A percentile compares a stretch with the other conserved stretches of the same genome.
These are phyloP conservation scores for Sebastes fasciatus DNA, from an alignment of 2,113 vertebrate species.

Conservation along the genomic window DNA sequence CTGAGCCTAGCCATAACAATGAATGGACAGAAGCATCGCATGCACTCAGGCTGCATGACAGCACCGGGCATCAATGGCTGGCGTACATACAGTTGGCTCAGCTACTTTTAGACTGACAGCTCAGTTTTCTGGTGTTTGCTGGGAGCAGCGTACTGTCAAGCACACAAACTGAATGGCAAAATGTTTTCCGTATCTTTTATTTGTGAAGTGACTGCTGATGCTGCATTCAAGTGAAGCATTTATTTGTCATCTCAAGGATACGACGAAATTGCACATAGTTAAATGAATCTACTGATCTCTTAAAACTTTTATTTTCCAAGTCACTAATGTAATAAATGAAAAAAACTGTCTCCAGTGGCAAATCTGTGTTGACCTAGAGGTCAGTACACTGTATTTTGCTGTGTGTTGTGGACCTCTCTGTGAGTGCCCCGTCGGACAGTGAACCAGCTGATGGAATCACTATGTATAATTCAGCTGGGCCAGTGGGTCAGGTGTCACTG, in stretches of 20 bases:
- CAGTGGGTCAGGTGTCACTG: constrained; percentile 71
- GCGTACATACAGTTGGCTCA: constrained; percentile 68
- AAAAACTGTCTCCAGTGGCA: not conserved
- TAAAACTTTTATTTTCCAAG: not conserved
- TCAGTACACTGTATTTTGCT: constrained; percentile 37
- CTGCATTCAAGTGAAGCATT: not conserved
- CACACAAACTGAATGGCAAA: not conserved
- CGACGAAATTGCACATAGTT: not conserved
- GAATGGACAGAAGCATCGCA: constrained; percentile 68
- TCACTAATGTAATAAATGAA: not conserved
- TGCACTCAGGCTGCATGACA: constrained; percentile 30
- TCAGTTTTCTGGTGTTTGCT: constrained; percentile 69
- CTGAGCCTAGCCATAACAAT: constrained; percentile 81
- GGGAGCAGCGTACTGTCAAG: not conserved
- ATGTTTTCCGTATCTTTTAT: not conserved
- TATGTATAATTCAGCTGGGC: constrained; percentile 79
- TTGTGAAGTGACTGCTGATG: not conserved
- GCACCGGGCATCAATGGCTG: constrained; percentile 59
- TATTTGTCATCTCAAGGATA: not conserved
- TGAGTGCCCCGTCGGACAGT: constrained; percentile 36
- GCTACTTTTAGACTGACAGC: constrained; percentile 65
- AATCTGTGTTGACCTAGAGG: constrained; percentile 25
- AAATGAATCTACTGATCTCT: not conserved
- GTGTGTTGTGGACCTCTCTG: not conserved
- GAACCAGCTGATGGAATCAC: constrained; percentile 71